A percentile compares a stretch with the other conserved stretches of the same genome.
phyloP scores from a whole-genome alignment of 2,888 invertebrate genomes.

The Phengaris alcon region DNA sequence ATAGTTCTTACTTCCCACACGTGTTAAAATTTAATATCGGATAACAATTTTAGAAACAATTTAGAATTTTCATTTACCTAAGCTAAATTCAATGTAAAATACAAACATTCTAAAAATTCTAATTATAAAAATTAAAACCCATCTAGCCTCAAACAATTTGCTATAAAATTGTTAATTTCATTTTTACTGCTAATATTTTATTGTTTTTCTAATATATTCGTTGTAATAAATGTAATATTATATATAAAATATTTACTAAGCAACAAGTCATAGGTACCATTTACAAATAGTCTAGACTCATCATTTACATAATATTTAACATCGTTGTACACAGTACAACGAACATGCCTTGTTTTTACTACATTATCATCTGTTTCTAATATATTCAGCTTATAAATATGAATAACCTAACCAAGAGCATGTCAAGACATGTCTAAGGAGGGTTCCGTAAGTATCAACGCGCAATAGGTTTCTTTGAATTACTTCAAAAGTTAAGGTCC shows the following conservation, averaged over 20 bases:
- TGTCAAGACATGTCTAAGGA: no score
- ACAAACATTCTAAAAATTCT: neutral
- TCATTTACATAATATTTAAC: neutral
- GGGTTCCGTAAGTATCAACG: no score
- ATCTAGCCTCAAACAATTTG: neutral
- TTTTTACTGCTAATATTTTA: constrained; percentile 8
- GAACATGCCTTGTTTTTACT: neutral
- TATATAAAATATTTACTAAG: neutral
- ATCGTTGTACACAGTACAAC: neutral
- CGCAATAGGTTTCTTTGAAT: no score
- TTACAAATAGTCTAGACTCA: constrained; percentile 6
- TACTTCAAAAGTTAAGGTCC: no score
- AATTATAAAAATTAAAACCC: neutral
- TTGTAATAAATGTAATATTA: constrained; percentile 9
- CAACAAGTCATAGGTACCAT: neutral
- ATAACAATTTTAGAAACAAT: neutral
- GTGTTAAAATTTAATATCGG: neutral
- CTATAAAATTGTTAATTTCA: constrained; percentile 7
- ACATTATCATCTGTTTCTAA: neutral
- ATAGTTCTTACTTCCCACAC: no score
- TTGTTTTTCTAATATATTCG: neutral
- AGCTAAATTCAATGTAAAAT: constrained; percentile 2
- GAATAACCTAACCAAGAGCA: no score
- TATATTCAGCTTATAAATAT: constrained; percentile 6
- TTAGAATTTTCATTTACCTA: neutral